These are phyloP conservation scores for Cephonodes hylas DNA, from an alignment of 2,888 invertebrate genomes.

Conservation along the genomic window DNA sequence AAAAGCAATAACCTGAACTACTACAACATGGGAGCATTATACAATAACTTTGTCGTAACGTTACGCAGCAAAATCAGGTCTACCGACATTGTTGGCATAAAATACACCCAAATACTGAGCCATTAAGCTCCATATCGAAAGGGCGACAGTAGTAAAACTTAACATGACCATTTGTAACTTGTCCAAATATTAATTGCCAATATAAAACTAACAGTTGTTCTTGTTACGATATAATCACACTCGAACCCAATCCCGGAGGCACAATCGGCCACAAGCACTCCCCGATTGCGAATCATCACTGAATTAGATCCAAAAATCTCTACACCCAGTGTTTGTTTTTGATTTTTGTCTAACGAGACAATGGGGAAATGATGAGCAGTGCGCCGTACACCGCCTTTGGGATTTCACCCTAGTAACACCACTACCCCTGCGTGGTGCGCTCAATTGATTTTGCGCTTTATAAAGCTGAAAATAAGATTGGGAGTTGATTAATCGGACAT, in stretches of 20 bases:
- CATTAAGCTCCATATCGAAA: not conserved
- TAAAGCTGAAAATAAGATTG: constrained; percentile 40
- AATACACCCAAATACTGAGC: not conserved
- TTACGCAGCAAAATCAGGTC: not conserved
- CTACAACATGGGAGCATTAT: not conserved
- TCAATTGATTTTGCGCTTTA: constrained; percentile 53
- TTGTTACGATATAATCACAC: constrained; percentile 7
- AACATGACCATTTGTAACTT: not conserved
- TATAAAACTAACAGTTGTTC: constrained; percentile 1
- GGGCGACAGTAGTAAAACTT: not conserved
- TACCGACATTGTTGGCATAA: not conserved
- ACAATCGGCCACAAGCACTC: constrained; percentile 62
- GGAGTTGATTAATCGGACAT: constrained; percentile 35
- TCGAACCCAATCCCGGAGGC: constrained; percentile 46
- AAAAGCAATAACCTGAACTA: not conserved
- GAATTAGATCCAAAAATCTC: constrained; percentile 75
- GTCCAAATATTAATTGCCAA: not conserved
- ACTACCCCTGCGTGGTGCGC: constrained; percentile 45
- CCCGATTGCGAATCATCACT: constrained; percentile 63
- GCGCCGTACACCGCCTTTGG: constrained; percentile 73
- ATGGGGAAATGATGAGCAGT: constrained; percentile 81
- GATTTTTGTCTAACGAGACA: constrained; percentile 82
- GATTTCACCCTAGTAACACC: constrained; percentile 69
- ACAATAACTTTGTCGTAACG: not conserved
- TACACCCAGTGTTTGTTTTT: constrained; percentile 76